Percentiles rank a stretch among this genome's conserved stretches.
Evolutionary conservation across 2,797 vertebrate genomes (phyloP).

Genomic region (Cygnus olor): DNA sequence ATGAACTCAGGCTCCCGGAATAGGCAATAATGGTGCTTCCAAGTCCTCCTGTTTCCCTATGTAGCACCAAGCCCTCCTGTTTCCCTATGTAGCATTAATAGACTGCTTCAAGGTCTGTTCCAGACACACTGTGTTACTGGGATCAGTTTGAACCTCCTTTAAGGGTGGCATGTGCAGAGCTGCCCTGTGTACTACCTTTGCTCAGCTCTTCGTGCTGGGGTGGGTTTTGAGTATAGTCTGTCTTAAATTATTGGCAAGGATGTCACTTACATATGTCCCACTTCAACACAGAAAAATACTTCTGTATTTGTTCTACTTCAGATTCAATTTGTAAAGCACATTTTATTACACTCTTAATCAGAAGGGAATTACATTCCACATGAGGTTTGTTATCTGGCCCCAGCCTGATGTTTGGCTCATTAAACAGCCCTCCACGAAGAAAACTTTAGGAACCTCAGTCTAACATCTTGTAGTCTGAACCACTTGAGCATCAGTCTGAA

Average conservation of each 20-base stretch:
- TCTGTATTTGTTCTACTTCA: background rate
- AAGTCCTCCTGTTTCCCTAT: background rate
- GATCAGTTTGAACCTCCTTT: background rate
- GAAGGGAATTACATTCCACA: background rate
- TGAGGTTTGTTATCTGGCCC: background rate
- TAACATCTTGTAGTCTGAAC: background rate
- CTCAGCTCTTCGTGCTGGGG: background rate
- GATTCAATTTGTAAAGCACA: background rate
- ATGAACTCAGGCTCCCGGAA: background rate
- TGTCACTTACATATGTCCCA: background rate
- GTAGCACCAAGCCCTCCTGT: background rate
- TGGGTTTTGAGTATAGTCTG: background rate
- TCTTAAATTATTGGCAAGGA: background rate
- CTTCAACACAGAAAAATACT: background rate
- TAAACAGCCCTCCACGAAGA: background rate
- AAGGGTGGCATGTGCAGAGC: background rate
- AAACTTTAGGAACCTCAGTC: background rate
- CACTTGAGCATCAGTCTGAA: background rate
- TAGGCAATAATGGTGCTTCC: background rate
- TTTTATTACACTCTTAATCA: background rate
- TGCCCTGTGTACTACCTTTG: background rate
- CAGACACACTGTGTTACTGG: background rate
- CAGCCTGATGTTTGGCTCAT: background rate
- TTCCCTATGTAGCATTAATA: background rate
- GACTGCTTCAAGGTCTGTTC: background rate